Evolutionary conservation across 2,113 vertebrate genomes (phyloP).

Genomic region (Heliornis fulica): DNA sequence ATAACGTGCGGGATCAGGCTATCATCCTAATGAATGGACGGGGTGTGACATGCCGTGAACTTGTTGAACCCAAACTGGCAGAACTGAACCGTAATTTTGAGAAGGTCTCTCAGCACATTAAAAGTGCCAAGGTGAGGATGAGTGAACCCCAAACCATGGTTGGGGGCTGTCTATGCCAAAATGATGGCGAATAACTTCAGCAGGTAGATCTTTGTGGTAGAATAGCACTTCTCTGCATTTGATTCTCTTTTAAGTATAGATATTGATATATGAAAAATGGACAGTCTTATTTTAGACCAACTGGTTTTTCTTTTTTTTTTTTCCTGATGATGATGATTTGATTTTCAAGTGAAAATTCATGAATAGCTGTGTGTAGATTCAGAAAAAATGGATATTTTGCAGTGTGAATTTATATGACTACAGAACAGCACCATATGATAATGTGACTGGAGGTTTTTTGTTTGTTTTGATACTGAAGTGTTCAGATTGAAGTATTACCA

Average conservation of each 20-base stretch:
- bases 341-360: neutral
- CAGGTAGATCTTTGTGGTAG: neutral
- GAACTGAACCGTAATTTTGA: slow-evolving; percentile 93
- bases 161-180: neutral
- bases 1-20: slow-evolving; percentile 88
- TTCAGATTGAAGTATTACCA: neutral
- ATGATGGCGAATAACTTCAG: neutral
- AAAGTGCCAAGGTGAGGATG: slow-evolving; percentile 82
- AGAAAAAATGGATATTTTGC: neutral
- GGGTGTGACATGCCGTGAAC: slow-evolving; percentile 82
- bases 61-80: slow-evolving; percentile 90
- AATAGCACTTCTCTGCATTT: neutral
- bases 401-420: neutral
- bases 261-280: neutral
- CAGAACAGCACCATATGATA: neutral
- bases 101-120: slow-evolving; percentile 94
- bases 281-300: neutral
- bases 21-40: slow-evolving; percentile 87
- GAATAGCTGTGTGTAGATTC: neutral
- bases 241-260: neutral
- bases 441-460: neutral
- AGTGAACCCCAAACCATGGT: neutral
- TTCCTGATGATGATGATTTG: neutral
- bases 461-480: neutral
- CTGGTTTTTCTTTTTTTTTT: neutral